Percentiles rank a stretch among this genome's conserved stretches.
phyloP scores from a whole-genome alignment of 2,888 invertebrate species.

The Callinectes sapidus region DNA sequence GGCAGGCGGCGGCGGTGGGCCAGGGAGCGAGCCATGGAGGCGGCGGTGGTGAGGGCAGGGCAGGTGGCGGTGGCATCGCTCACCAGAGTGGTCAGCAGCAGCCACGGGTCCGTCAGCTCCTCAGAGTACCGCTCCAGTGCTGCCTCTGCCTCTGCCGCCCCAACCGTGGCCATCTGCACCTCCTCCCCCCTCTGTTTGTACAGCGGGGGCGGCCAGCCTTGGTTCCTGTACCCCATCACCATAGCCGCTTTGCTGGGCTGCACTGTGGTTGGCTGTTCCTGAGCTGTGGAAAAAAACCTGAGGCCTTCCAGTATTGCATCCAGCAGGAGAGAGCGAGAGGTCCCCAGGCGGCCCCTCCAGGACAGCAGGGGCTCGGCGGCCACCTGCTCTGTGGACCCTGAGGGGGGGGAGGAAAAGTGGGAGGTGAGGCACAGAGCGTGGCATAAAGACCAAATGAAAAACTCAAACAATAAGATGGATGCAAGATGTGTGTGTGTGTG shows the following conservation, averaged over 20 bases:
- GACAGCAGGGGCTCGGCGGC: conserved; percentile 54
- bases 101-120: conserved; percentile 66
- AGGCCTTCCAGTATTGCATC: conserved; percentile 60
- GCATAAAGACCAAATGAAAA: neutral
- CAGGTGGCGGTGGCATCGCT: conserved; percentile 69
- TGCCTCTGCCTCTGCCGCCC: conserved; percentile 45
- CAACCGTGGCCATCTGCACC: neutral
- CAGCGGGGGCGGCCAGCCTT: conserved; percentile 40
- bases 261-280: neutral
- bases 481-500: neutral
- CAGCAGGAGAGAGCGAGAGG: conserved; percentile 84
- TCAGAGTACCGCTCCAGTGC: conserved; percentile 61
- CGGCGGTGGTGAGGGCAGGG: conserved; percentile 57
- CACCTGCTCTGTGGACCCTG: conserved; percentile 63
- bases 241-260: neutral
- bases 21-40: conserved; percentile 56
- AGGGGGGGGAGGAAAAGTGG: neutral
- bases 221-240: neutral
- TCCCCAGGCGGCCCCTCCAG: conserved; percentile 86
- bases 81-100: conserved; percentile 66
- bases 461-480: neutral
- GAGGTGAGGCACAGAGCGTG: neutral
- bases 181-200: neutral
- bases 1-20: conserved; percentile 78
- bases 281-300: conserved; percentile 5